Evolutionary conservation across 2,113 vertebrate genomes (phyloP), one percentile per base, ranked within the genome.

Genomic region (Panthera leo): DNA sequence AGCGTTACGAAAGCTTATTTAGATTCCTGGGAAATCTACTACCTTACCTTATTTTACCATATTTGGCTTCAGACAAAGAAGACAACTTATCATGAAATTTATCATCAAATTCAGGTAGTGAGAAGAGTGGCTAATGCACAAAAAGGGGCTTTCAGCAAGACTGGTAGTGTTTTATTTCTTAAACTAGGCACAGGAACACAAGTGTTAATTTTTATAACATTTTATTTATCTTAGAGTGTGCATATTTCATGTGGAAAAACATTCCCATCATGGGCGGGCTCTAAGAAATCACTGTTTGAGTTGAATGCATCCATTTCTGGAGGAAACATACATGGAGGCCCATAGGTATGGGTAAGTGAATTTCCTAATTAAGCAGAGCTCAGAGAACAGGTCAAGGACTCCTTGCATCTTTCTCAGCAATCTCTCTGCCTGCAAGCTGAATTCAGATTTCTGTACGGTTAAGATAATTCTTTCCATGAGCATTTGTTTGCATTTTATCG

Each of bases 51-150:
- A 25, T 88, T 91, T 95, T 34, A 87, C 85, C 58, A 0, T 75
- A 70, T 88, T 70, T 97, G 53, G 29, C n/a, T 93, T 93, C 36
- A 90, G 36, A 83, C 51, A 21, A 73, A 36, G 18, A 94, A 68
- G 87, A 90, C 31, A 73, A 34, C 53, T 75, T 63, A 58, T 58
- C 19, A 70, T 68, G 39, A 84, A 75, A 39, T 34, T 76, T 21
- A 48, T 75, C 7, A 76, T 73, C 42, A 80, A 73, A 68, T 65
- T 80, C 55, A 70, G 82, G 70, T 7, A 31, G 36, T 4, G 2
- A 23, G 15, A 3, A 36, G 31, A 42, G 27, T 18, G 15, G 61
- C 16, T 25, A n/a, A 16, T 9, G 48, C 14, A 34, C 18, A 21
- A 5, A 16, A 21, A 91, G 29, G 23, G 73, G 13, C 36, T 78